phyloP scores from a whole-genome alignment of 2,113 vertebrate genomes.

The Alectura lathami region DNA sequence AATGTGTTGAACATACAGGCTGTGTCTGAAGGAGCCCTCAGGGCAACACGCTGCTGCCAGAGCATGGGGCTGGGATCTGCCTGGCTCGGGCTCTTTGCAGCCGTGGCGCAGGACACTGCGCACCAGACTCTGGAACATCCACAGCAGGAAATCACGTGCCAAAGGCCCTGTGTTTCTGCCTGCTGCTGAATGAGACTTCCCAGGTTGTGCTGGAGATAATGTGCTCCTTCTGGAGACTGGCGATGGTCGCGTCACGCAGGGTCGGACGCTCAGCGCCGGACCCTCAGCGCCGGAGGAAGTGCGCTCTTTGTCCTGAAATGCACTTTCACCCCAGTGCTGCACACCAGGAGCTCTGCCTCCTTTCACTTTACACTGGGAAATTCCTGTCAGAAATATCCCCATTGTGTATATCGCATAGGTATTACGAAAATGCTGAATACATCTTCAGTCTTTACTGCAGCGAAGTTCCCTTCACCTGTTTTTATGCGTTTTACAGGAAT shows the following conservation, averaged over 20 bases:
- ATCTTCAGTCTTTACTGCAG: not conserved
- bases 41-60: not conserved
- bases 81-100: not conserved
- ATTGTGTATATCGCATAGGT: not conserved
- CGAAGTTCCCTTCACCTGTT: not conserved
- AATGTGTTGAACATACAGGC: not conserved
- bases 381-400: not conserved
- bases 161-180: not conserved
- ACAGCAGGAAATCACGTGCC: not conserved
- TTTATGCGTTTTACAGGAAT: not conserved
- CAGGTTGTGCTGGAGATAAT: not conserved
- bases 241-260: not conserved
- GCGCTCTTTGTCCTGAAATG: not conserved
- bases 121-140: not conserved
- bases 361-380: not conserved
- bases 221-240: not conserved
- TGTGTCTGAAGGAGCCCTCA: fast-evolving
- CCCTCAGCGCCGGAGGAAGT: not conserved
- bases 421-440: not conserved
- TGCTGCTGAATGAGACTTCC: not conserved
- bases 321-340: not conserved
- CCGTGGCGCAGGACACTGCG: not conserved
- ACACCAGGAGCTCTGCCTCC: not conserved
- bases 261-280: not conserved
- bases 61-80: not conserved